These are phyloP conservation scores for Lepidurus packardi DNA, from an alignment of 1,140 invertebrate species.

Conservation along the genomic window DNA sequence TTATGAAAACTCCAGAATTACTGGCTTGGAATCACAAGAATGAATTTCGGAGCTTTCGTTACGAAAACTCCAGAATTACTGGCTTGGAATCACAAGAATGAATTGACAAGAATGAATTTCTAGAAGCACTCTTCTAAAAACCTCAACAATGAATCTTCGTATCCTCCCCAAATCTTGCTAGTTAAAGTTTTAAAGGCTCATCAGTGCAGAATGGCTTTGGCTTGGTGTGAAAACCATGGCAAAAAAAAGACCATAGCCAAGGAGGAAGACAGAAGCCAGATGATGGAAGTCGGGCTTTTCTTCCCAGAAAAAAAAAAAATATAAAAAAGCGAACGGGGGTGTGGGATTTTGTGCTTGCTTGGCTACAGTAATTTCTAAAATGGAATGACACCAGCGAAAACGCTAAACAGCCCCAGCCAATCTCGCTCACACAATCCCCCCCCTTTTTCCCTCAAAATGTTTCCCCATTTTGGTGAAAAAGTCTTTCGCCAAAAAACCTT, in stretches of 20 bases:
- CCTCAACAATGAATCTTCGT: not conserved
- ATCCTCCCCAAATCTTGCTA: not conserved
- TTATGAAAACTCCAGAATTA: too few species aligned
- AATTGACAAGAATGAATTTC: too few species aligned
- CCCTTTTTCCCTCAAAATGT: too few species aligned
- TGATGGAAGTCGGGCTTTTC: not conserved
- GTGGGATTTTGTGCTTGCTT: not conserved
- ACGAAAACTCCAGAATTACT: too few species aligned
- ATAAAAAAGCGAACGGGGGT: not conserved
- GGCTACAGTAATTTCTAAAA: not conserved
- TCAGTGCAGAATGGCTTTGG: not conserved
- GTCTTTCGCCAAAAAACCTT: not conserved
- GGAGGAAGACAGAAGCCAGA: not conserved
- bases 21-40: too few species aligned
- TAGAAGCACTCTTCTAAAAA: not conserved
- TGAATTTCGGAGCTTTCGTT: too few species aligned
- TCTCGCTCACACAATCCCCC: not conserved
- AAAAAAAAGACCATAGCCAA: too few species aligned
- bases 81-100: too few species aligned
- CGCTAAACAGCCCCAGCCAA: constrained; percentile 13
- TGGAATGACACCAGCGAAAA: constrained; percentile 14
- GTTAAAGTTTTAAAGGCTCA: not conserved
- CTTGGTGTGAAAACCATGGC: not conserved
- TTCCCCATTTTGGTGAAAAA: not conserved
- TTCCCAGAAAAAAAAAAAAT: not conserved